Percentiles rank a stretch among this genome's conserved stretches.
Conservation (phyloP, 2,888 invertebrate species). For the Osedax fenrisi region DNA sequence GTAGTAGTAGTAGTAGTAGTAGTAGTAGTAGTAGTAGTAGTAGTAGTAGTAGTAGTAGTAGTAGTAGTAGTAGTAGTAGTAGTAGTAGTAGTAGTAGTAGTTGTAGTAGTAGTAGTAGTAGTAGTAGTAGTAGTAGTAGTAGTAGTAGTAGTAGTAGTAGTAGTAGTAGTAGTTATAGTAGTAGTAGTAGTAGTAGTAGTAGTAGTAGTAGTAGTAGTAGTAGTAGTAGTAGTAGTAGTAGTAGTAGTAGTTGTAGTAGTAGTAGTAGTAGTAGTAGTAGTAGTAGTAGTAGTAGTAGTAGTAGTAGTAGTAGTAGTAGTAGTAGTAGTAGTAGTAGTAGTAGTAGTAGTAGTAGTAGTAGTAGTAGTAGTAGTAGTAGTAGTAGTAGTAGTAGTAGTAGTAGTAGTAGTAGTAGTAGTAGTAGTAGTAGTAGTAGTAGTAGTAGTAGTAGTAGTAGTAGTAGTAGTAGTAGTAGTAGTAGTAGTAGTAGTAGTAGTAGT, state of each 20-base stretch:
- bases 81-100: slow-evolving; percentile 7
- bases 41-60: slow-evolving; percentile 7
- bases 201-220: slow-evolving; percentile 10
- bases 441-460: slow-evolving; percentile 16
- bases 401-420: slow-evolving; percentile 15
- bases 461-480: slow-evolving; percentile 15
- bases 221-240: slow-evolving; percentile 13
- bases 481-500: slow-evolving; percentile 19
- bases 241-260: slow-evolving; percentile 14
- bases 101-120: slow-evolving; percentile 5
- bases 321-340: slow-evolving; percentile 19
- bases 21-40: slow-evolving; percentile 10
- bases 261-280: slow-evolving; percentile 17
- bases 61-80: slow-evolving; percentile 7
- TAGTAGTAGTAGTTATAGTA: slow-evolving; percentile 3
- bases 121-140: slow-evolving; percentile 10
- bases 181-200: slow-evolving; percentile 7
- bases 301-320: slow-evolving; percentile 15
- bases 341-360: slow-evolving; percentile 17
- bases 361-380: slow-evolving; percentile 16
- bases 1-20: slow-evolving; percentile 10
- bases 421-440: slow-evolving; percentile 13
- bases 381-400: slow-evolving; percentile 16
- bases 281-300: slow-evolving; percentile 15
- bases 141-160: slow-evolving; percentile 10